These are phyloP conservation scores for Periophthalmus magnuspinnatus DNA, from an alignment of 2,797 vertebrate genomes.

Conservation along the genomic window DNA sequence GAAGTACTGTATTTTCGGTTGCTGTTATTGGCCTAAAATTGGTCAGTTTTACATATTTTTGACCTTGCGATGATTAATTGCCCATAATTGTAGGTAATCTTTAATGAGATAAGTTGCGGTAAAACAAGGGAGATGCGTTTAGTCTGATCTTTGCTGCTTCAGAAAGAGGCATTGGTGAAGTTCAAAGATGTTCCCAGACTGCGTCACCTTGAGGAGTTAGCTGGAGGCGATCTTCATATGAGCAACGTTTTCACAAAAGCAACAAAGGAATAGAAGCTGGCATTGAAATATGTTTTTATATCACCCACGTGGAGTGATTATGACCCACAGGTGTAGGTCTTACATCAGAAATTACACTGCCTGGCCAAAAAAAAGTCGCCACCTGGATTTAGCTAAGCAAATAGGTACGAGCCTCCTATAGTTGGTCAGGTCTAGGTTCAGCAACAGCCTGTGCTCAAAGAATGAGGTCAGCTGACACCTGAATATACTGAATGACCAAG, in stretches of 20 bases:
- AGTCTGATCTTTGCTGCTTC: constrained; percentile 61
- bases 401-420: too few relatives aligned
- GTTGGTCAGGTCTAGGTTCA: too few relatives aligned
- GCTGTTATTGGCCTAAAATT: constrained; percentile 19
- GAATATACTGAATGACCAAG: too few relatives aligned
- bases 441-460: too few relatives aligned
- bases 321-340: constrained; percentile 6
- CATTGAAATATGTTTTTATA: constrained; percentile 53
- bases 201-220: constrained; percentile 70
- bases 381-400: too few relatives aligned
- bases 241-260: constrained; percentile 40
- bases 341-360: neutral
- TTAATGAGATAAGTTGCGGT: constrained; percentile 49
- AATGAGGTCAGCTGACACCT: too few relatives aligned
- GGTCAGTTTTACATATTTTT: constrained; percentile 62
- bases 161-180: constrained; percentile 47
- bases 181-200: constrained; percentile 61
- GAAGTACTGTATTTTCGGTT: constrained; percentile 58
- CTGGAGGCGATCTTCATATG: constrained; percentile 57
- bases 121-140: constrained; percentile 15
- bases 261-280: constrained; percentile 21
- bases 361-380: too few relatives aligned
- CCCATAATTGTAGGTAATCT: constrained; percentile 51
- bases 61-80: constrained; percentile 71
- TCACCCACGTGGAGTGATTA: constrained; percentile 37